Conservation (phyloP, 92 coral and sea anemone genomes). For the Epizoanthus ramosus region DNA sequence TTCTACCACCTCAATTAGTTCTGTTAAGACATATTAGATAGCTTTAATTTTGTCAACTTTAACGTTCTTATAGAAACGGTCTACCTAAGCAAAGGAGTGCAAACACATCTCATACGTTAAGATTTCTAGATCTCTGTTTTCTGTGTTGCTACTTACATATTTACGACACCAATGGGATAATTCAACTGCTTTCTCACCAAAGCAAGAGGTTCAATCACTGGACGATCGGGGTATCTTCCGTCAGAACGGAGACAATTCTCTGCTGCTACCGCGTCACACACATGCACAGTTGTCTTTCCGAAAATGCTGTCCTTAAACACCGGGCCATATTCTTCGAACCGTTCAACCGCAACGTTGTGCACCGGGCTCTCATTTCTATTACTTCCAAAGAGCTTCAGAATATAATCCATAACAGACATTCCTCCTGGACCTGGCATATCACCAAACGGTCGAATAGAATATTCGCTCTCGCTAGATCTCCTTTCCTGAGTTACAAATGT, state of each 20-base stretch:
- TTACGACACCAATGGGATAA: not conserved
- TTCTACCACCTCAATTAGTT: too few relatives aligned
- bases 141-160: not conserved
- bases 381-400: not conserved
- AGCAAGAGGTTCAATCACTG: not conserved
- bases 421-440: conserved; percentile 10
- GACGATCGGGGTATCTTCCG: conserved; percentile 11
- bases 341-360: not conserved
- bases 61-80: too few relatives aligned
- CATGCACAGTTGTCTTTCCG: not conserved
- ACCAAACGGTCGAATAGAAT: not conserved
- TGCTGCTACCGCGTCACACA: conserved; percentile 3
- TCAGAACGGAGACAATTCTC: not conserved
- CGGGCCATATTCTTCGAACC: conserved; percentile 15
- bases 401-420: not conserved
- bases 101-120: too few relatives aligned
- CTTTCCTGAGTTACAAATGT: not conserved
- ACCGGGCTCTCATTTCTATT: not conserved
- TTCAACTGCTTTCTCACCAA: not conserved
- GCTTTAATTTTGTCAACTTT: too few relatives aligned
- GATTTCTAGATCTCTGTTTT: too few relatives aligned
- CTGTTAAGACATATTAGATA: too few relatives aligned
- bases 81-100: too few relatives aligned
- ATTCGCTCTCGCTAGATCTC: not conserved
- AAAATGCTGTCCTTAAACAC: conserved; percentile 4